Conservation (phyloP, 2,113 vertebrate genomes). For the Poecile atricapillus region DNA sequence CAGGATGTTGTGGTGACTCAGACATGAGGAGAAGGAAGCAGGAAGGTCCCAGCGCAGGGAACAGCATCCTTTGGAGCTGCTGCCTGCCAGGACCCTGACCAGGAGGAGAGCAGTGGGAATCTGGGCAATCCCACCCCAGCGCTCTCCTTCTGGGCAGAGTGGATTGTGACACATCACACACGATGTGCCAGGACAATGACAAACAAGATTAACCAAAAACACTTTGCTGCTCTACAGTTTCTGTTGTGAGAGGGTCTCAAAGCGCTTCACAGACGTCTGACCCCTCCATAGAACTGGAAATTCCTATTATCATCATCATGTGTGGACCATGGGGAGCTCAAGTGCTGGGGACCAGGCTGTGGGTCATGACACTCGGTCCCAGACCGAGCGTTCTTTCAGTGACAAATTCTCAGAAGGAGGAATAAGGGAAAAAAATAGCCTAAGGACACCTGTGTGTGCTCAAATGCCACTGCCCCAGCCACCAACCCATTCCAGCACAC, state of each 20-base stretch:
- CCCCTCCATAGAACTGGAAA: fast-evolving
- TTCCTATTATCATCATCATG: background rate
- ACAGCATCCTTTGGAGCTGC: background rate
- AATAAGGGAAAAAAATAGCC: background rate
- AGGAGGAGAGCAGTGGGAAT: background rate
- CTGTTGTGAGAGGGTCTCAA: background rate
- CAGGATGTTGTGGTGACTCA: background rate
- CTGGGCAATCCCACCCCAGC: background rate
- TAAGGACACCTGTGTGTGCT: background rate
- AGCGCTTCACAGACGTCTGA: background rate
- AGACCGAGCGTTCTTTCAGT: background rate
- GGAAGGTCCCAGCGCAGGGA: background rate
- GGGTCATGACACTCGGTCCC: background rate
- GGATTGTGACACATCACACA: background rate
- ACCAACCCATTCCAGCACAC: background rate
- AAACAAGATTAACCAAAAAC: background rate
- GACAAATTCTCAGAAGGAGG: background rate
- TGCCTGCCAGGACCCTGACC: background rate
- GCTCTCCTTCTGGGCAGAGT: background rate
- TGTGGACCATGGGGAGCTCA: background rate
- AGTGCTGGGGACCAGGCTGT: background rate
- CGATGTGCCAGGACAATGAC: background rate
- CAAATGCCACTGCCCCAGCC: background rate
- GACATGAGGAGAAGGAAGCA: background rate
- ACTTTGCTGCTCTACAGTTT: background rate